Conservation (phyloP, 2,797 vertebrate species). For the Ptychadena robeensis region DNA sequence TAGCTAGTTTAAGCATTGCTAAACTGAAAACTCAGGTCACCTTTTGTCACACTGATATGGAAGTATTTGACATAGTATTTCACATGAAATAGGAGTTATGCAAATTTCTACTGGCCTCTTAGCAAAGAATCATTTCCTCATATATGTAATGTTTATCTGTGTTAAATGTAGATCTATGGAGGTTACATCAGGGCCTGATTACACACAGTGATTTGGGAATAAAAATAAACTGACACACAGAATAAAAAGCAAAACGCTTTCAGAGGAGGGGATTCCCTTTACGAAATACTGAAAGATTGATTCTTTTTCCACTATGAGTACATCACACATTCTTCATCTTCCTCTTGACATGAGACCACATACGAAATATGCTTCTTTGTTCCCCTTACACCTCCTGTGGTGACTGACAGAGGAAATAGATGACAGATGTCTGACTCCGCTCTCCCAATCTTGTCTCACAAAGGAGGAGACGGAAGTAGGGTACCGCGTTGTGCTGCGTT, state of each 20-base stretch:
- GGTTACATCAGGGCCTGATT: not conserved
- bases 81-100: too few relatives aligned
- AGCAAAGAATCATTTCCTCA: too few relatives aligned
- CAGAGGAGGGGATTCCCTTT: constrained; percentile 20
- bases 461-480: not conserved
- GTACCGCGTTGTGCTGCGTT: not conserved
- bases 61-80: too few relatives aligned
- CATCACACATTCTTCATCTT: constrained; percentile 1
- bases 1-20: too few relatives aligned
- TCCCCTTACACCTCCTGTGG: not conserved
- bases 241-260: not conserved
- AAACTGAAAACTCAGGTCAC: too few relatives aligned
- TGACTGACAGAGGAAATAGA: not conserved
- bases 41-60: too few relatives aligned
- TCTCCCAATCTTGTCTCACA: not conserved
- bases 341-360: not conserved
- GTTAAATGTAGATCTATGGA: too few relatives aligned
- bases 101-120: too few relatives aligned
- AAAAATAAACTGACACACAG: not conserved
- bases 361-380: not conserved
- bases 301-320: not conserved
- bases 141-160: too few relatives aligned
- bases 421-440: constrained; percentile 12
- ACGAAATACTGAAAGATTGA: not conserved
- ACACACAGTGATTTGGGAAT: not conserved